Conservation (phyloP, 2,797 vertebrate genomes). For the Sebastes dallii region DNA sequence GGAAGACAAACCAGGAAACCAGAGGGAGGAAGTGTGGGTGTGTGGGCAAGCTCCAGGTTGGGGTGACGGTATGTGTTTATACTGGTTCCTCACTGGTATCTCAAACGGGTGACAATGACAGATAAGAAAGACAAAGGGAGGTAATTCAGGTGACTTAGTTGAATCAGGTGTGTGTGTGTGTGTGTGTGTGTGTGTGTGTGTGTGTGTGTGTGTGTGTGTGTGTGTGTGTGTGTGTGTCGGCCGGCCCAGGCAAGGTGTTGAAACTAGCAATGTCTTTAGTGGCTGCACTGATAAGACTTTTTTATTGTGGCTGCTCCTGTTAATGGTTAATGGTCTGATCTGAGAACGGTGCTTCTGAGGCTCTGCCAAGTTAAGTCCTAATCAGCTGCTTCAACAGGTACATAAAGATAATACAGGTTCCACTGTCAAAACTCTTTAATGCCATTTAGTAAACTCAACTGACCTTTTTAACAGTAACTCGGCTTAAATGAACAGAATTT, state of each 20-base stretch:
- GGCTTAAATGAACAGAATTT: not conserved
- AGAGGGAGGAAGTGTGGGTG: conserved; percentile 34
- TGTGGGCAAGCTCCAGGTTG: not conserved
- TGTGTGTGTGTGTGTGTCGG: not conserved
- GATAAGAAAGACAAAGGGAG: not conserved
- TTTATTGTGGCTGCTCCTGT: conserved; percentile 10
- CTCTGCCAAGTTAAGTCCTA: conserved; percentile 5
- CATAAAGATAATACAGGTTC: conserved; percentile 3
- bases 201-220: not conserved
- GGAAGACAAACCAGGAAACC: conserved; percentile 45
- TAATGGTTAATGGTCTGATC: conserved; percentile 3
- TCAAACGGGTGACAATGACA: not conserved
- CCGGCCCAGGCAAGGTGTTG: not conserved
- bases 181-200: not conserved
- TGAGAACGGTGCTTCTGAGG: conserved; percentile 8
- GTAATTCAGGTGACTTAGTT: not conserved
- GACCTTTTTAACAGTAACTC: not conserved
- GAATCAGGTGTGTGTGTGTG: not conserved
- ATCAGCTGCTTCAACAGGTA: conserved; percentile 22
- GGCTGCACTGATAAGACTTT: conserved; percentile 9
- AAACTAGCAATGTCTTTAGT: not conserved
- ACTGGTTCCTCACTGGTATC: conserved; percentile 14
- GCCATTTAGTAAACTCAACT: not conserved
- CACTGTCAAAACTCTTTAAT: not conserved
- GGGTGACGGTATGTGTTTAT: not conserved